Conservation (phyloP, 2,113 vertebrate genomes). For the Sceloporus undulatus region DNA sequence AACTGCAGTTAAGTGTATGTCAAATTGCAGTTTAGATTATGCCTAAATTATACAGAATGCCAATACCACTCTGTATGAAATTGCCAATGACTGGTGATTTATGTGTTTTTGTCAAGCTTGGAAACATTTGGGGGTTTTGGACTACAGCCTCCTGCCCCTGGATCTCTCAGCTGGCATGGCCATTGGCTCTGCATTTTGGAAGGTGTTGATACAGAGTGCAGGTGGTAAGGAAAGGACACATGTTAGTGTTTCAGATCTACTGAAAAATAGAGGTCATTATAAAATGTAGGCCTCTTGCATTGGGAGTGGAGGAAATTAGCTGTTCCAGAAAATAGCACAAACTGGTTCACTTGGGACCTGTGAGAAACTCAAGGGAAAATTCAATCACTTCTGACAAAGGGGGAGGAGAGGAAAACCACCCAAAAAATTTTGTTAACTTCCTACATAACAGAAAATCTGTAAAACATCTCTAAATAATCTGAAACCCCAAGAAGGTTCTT, state of each 20-base stretch:
- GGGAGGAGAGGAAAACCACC: neutral
- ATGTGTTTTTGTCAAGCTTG: neutral
- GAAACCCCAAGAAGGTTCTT: too few relatives aligned
- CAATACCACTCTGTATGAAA: neutral
- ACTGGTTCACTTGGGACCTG: neutral
- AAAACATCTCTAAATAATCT: neutral
- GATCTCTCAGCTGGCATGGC: neutral
- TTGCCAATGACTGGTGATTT: too few relatives aligned
- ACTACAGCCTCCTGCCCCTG: neutral
- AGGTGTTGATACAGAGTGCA: neutral
- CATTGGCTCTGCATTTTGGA: neutral
- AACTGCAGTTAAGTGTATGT: neutral
- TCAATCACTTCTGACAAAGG: neutral
- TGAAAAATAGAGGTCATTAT: slow-evolving; percentile 3
- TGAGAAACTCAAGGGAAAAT: neutral
- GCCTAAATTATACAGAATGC: neutral
- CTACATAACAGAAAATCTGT: neutral
- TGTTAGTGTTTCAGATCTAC: neutral
- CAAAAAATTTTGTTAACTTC: neutral
- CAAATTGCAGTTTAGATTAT: slow-evolving; percentile 2
- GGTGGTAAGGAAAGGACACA: neutral
- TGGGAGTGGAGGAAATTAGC: slow-evolving; percentile 7
- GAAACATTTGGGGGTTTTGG: neutral
- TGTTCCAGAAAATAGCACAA: slow-evolving; percentile 3
- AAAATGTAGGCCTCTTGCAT: slow-evolving; percentile 9